Percentiles rank a stretch among this genome's conserved stretches.
Conservation (phyloP, 1,140 invertebrate genomes). For the Antheraea mylitta region DNA sequence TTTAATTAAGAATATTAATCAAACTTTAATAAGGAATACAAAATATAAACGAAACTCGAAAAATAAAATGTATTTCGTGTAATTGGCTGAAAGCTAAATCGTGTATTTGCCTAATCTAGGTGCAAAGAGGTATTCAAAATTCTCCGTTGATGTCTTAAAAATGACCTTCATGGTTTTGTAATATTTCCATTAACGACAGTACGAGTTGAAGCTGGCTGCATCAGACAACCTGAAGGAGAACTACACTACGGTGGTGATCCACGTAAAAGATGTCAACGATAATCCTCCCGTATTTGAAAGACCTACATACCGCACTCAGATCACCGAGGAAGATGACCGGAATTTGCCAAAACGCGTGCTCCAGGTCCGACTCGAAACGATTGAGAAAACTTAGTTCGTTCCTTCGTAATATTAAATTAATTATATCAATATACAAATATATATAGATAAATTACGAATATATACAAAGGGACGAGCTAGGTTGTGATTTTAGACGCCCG, state of each 20-base stretch:
- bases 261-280: constrained; percentile 97
- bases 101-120: no score
- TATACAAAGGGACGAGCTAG: constrained; percentile 46
- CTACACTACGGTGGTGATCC: constrained; percentile 96
- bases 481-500: constrained; percentile 32
- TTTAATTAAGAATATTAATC: no score
- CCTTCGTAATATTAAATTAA: neutral
- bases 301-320: constrained; percentile 96
- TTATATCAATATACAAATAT: no score
- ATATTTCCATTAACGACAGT: constrained; percentile 80
- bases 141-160: neutral
- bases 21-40: no score
- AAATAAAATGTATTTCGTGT: no score
- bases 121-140: no score
- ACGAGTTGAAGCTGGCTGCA: constrained; percentile 94
- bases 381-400: constrained; percentile 17
- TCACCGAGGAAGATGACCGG: constrained; percentile 96
- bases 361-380: constrained; percentile 82
- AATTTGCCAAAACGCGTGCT: constrained; percentile 95
- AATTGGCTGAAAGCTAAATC: no score
- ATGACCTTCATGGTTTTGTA: neutral
- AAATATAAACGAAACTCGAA: no score
- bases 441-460: neutral
- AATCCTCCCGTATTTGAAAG: constrained; percentile 90
- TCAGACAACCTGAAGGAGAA: constrained; percentile 98